Evolutionary conservation across 2,113 vertebrate species (phyloP), one percentile per base, ranked within the genome.

Genomic region (Eudyptes chrysolophus): DNA sequence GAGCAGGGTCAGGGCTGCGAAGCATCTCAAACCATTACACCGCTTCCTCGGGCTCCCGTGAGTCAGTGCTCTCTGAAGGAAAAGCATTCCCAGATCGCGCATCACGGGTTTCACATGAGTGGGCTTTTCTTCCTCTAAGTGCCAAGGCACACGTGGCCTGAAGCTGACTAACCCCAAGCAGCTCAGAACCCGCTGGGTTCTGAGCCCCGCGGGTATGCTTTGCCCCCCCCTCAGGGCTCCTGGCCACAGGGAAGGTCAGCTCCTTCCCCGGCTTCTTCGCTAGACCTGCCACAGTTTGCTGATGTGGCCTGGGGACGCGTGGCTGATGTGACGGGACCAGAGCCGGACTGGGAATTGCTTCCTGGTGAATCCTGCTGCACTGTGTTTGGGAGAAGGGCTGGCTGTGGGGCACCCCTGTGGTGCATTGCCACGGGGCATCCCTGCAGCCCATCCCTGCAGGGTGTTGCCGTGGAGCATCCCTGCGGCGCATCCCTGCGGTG

Each of bases 251-350:
- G 16, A 36, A 51, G 26, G 34, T 22, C 0, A 1, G 22, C n/a
- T 62, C 11, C 81, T 71, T 72, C 21, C 72, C 65, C 6, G 2
- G 10, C 46, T 44, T 34, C 34, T 61, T 36, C 48, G 18, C 55
- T 5, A 10, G 46, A 13, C 30, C 48, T 26, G 46, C 58, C 20
- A 3, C 1, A 1, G 10, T 55, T 72, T 74, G 60, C n/a, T 52
- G 55, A 5, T 0, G 1, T 17, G 60, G 18, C 30, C 2, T 62
- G 36, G 32, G 25, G 34, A 65, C 44, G 19, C 0, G 1, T 30
- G 71, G 16, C 72, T n/a, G 13, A 24, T 61, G 48, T 7, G 62
- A 17, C 0, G 6, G 57, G 87, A 24, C 9, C 12, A 10, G 36
- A 57, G 36, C 1, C 0, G 57, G 44, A 49, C 49, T 70, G 57